Percentiles rank a stretch among this genome's conserved stretches.
Conservation (phyloP, 1,140 invertebrate species). For the Rhizoglyphus robini region DNA sequence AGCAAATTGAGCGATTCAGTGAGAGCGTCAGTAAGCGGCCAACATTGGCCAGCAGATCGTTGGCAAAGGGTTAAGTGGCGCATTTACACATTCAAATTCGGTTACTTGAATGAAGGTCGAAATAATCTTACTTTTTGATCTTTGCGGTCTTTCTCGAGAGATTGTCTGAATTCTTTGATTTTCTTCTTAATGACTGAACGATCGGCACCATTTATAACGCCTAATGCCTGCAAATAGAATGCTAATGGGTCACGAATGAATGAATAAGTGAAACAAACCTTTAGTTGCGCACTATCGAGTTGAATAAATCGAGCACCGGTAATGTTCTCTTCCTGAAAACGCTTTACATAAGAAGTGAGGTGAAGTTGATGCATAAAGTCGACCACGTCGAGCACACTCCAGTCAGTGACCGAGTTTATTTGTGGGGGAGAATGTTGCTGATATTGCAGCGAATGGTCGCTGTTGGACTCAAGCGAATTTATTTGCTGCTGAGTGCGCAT, state of each 20-base stretch:
- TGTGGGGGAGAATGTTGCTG: background rate
- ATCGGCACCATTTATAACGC: conserved; percentile 56
- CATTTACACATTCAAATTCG: no score
- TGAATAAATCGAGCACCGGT: conserved; percentile 63
- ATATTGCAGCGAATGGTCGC: conserved; percentile 24
- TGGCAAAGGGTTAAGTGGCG: no score
- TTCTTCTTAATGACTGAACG: conserved; percentile 69
- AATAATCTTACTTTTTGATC: conserved; percentile 50
- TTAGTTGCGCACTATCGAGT: conserved; percentile 72
- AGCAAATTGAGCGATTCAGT: background rate
- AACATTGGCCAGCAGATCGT: no score
- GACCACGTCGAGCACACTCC: conserved; percentile 74
- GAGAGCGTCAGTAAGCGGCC: background rate
- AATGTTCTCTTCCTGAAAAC: conserved; percentile 67
- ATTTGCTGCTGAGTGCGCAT: conserved; percentile 5
- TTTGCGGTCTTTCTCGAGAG: conserved; percentile 56
- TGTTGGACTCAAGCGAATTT: conserved; percentile 34
- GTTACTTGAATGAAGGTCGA: conserved; percentile 4
- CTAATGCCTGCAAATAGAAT: conserved; percentile 43
- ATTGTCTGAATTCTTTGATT: conserved; percentile 63
- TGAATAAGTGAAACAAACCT: conserved; percentile 38
- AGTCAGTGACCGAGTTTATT: conserved; percentile 50
- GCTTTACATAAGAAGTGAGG: conserved; percentile 63
- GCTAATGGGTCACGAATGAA: no score
- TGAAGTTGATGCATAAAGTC: conserved; percentile 70